Base-by-base conservation (phyloP, 2,797 vertebrate species). In the Pseudomugil gertrudae region DNA sequence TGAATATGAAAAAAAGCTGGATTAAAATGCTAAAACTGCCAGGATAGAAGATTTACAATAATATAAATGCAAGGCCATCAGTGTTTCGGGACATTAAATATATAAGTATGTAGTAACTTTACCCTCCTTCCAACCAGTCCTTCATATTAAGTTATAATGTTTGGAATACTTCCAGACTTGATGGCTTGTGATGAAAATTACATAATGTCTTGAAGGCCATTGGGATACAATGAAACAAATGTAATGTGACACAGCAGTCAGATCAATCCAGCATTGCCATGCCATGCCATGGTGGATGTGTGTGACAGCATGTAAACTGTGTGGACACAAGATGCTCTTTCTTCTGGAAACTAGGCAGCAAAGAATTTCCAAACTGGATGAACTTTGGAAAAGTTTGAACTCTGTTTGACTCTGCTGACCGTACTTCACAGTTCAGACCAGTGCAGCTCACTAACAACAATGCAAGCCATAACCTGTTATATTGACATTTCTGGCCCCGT, bases 171-270 rank as follows among this genome's bases (percentile, higher is more conserved):
- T 45, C 5, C 4, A 69, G 23, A 57, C 63, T 48, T 63, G 62
- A 72, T 15, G 54, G 66, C 35, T 78, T 56, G 24, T 66, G 50
- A 71, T 66, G 55, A 83, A 53, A 76, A 61, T 63, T 77, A 50
- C 29, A 9, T 13, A 60, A 50, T 61, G 72, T 79, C 66, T 66
- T 66, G 32, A 29, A 75, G 73, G 24, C 59, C 54, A 32, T 64
- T 43, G 27, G 64, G 75, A 83, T 73, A 68, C 58, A 15, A 51
- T 47, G 82, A 76, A 88, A 90, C 80, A 70, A 84, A 89, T 67
- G 33, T 68, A 43, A 70, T 60, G 10, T 53, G 84, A 83, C 83
- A 66, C 33, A 55, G 65, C 66, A 63, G 84, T 85, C 76, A 75
- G 59, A 86, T 67, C 80, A 84, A 80, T 83, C 81, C 58, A 47